A percentile compares a stretch with the other conserved stretches of the same genome.
These are phyloP conservation scores for Margaritifera margaritifera DNA, from an alignment of 2,888 invertebrate genomes.

Conservation along the genomic window DNA sequence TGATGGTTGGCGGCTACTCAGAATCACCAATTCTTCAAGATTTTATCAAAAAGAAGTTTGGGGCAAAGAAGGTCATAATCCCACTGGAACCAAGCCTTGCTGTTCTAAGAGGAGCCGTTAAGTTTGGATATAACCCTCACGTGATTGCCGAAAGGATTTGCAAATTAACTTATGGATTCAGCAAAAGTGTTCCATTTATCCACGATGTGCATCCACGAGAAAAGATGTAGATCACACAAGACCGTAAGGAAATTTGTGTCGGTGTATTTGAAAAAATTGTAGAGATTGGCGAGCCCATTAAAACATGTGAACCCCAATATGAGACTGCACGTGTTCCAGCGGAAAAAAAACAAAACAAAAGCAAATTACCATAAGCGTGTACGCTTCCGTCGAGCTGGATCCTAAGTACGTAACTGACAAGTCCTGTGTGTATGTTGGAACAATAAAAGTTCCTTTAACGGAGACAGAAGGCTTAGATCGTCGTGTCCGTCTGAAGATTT, in stretches of 20 bases:
- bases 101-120: slow-evolving; percentile 27
- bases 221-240: slow-evolving; percentile 15
- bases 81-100: slow-evolving; percentile 25
- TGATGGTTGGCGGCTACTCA: slow-evolving; percentile 34
- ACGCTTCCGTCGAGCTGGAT: slow-evolving; percentile 7
- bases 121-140: slow-evolving; percentile 21
- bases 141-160: slow-evolving; percentile 13
- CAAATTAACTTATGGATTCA: slow-evolving; percentile 21
- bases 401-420: slow-evolving; percentile 25
- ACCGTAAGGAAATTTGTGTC: slow-evolving; percentile 11
- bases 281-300: slow-evolving; percentile 13
- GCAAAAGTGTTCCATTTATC: slow-evolving; percentile 11
- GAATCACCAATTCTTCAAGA: slow-evolving; percentile 24
- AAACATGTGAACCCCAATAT: slow-evolving; percentile 10
- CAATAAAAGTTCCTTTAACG: slow-evolving; percentile 15
- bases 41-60: slow-evolving; percentile 13
- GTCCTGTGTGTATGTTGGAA: slow-evolving; percentile 17
- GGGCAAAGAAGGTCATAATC: slow-evolving; percentile 17
- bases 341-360: slow-evolving; percentile 15
- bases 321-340: slow-evolving; percentile 14
- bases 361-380: slow-evolving; percentile 14
- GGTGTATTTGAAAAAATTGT: slow-evolving; percentile 22
- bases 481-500: neutral
- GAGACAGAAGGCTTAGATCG: slow-evolving; percentile 7
- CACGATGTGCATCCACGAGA: slow-evolving; percentile 6